Conservation (phyloP, 1,140 invertebrate species). For the Pseudomyrmex flavicornis region DNA sequence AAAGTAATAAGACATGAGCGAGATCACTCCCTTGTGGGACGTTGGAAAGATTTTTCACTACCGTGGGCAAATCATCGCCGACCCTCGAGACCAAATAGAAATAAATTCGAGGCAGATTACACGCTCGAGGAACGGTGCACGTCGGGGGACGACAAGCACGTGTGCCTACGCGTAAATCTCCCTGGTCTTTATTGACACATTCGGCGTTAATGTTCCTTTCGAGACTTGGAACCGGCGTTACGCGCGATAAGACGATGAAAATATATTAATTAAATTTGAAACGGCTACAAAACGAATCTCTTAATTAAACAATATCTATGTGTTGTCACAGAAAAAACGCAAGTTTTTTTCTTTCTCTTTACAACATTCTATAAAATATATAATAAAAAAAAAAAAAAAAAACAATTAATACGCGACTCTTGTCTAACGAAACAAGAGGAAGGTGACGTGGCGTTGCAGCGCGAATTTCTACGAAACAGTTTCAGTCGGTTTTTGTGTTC, state of each 20-base stretch:
- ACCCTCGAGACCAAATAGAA: constrained; percentile 78
- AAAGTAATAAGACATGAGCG: constrained; percentile 47
- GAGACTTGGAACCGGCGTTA: constrained; percentile 10
- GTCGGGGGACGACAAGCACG: constrained; percentile 26
- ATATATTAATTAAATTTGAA: constrained; percentile 1
- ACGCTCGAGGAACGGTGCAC: constrained; percentile 34
- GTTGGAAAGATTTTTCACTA: constrained; percentile 57
- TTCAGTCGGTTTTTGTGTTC: neutral
- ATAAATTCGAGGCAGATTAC: constrained; percentile 73
- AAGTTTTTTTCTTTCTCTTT: neutral
- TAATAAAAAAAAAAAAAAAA: no score
- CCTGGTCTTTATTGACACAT: constrained; percentile 51
- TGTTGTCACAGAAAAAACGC: no score
- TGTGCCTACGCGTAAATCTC: constrained; percentile 53
- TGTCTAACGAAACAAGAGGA: neutral
- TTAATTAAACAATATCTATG: no score
- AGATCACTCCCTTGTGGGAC: constrained; percentile 65
- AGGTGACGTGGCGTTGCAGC: neutral
- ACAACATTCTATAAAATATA: no score
- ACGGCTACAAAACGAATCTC: neutral
- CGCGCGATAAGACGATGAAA: neutral
- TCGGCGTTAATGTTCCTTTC: constrained; percentile 24
- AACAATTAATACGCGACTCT: neutral
- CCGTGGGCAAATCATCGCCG: constrained; percentile 58
- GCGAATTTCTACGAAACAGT: neutral